Conservation (phyloP, 2,888 invertebrate genomes). For the Hyposoter didymator region DNA sequence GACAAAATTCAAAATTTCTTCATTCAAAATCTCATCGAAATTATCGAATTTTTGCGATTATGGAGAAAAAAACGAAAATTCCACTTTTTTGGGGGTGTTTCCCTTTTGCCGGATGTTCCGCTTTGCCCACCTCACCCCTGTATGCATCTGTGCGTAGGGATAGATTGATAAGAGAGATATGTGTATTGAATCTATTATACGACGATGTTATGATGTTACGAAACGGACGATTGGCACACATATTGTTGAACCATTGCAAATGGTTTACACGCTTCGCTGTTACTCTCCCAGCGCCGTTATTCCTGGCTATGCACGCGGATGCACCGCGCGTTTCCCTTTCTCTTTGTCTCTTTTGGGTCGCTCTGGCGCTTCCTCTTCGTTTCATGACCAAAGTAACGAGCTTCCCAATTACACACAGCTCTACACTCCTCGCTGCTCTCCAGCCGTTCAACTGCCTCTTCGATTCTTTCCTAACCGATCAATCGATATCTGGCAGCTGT, state of each 20-base stretch:
- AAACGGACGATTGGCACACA: constrained; percentile 17
- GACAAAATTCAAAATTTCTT: too few relatives aligned
- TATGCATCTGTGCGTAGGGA: too few relatives aligned
- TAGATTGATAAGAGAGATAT: neutral
- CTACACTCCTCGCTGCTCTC: constrained; percentile 1
- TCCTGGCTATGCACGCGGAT: too few relatives aligned
- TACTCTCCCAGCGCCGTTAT: neutral
- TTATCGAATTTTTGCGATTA: too few relatives aligned
- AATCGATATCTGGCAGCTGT: neutral
- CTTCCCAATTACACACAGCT: constrained; percentile 34
- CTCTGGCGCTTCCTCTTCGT: constrained; percentile 3
- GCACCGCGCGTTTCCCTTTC: neutral
- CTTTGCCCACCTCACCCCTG: too few relatives aligned
- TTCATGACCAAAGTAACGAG: constrained; percentile 31
- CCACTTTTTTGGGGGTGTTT: too few relatives aligned
- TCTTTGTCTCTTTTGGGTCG: neutral
- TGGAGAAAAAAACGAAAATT: too few relatives aligned
- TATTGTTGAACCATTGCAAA: constrained; percentile 12
- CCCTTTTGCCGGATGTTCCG: too few relatives aligned
- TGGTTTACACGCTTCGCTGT: neutral
- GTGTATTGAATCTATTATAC: constrained; percentile 21
- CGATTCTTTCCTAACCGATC: constrained; percentile 1
- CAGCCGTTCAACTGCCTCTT: constrained; percentile 2
- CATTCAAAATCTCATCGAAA: too few relatives aligned
- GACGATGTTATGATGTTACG: constrained; percentile 24